Evolutionary conservation across 2,113 vertebrate species (phyloP), one percentile per base, ranked within the genome.

Genomic region (Dryoscopus gambensis): DNA sequence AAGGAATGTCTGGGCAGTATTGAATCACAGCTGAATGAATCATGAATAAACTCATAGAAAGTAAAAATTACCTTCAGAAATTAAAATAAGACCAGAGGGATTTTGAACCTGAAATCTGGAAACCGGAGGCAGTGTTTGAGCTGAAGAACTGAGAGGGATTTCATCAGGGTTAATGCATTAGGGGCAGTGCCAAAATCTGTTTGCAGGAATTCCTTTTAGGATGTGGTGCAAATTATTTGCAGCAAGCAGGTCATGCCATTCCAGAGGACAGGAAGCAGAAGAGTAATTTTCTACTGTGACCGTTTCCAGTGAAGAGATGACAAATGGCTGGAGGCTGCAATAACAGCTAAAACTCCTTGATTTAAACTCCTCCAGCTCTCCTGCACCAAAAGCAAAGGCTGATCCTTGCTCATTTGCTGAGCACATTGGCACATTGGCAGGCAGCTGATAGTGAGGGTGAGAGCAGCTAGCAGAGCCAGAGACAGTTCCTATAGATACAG

Each of bases 21-120:
- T 96, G 88, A 96, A 77, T 92, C 92, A 70, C 56, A 53, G 49
- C 15, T 3, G 1, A 60, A 92, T 67, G 47, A 92, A 81, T 89
- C 77, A 95, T 59, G 4, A 71, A 86, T 42, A 55, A 33, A 67
- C 64, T 81, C 33, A 40, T 0, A 86, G 88, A 86, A 89, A 63
- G 52, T 80, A 71, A 87, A 92, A 95, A 74, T 78, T 6, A 86
- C 91, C 86, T 81, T 90, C 39, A 93, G 68, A 75, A 90, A 78
- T 92, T 93, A 77, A 88, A 92, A 49, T 75, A 93, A 81, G 71
- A 86, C 37, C n/a, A 47, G 62, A 68, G 49, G 30, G 40, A 73
- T 40, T 82, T 47, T 56, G 21, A 88, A 67, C 28, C 75, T 84
- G 42, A 79, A 87, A 87, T 69, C 24, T 76, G 67, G 75, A 89